Percentiles rank a stretch among this genome's conserved stretches.
phyloP scores from a whole-genome alignment of 2,113 vertebrate species.

The Oncorhynchus keta region DNA sequence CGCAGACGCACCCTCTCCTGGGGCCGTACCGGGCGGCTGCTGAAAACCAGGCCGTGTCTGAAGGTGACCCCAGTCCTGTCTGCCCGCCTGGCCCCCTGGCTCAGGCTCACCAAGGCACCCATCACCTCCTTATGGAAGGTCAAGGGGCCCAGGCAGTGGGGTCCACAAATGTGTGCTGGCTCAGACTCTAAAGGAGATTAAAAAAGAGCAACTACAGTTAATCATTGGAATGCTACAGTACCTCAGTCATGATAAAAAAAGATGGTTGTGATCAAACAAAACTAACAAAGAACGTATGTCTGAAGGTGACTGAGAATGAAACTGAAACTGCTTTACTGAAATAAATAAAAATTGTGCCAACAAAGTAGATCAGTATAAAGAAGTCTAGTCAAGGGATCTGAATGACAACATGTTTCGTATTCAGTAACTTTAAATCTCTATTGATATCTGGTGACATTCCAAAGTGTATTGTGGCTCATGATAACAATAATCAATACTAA shows the following conservation, averaged over 20 bases:
- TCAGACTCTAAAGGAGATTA: neutral
- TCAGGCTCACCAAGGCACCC: conserved; percentile 69
- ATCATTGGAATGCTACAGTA: neutral
- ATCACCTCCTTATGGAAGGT: conserved; percentile 70
- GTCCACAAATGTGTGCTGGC: conserved; percentile 22
- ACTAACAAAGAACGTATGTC: neutral
- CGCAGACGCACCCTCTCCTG: conserved; percentile 71
- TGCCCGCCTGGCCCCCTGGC: conserved; percentile 43
- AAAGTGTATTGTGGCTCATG: no score
- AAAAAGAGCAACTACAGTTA: neutral
- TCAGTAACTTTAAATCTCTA: no score
- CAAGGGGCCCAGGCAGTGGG: conserved; percentile 52
- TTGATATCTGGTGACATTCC: no score
- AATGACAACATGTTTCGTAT: neutral
- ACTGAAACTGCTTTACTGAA: neutral
- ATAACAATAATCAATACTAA: no score
- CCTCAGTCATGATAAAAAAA: neutral
- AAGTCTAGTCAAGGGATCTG: neutral
- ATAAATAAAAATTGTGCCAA: neutral
- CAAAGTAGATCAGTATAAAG: neutral
- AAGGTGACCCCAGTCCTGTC: conserved; percentile 57
- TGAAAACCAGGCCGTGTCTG: conserved; percentile 79
- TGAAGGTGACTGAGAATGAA: neutral
- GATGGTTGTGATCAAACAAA: neutral
- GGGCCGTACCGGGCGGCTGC: conserved; percentile 65